Evolutionary conservation across 2,113 vertebrate species (phyloP).

Genomic region (Nyctibius bracteatus): DNA sequence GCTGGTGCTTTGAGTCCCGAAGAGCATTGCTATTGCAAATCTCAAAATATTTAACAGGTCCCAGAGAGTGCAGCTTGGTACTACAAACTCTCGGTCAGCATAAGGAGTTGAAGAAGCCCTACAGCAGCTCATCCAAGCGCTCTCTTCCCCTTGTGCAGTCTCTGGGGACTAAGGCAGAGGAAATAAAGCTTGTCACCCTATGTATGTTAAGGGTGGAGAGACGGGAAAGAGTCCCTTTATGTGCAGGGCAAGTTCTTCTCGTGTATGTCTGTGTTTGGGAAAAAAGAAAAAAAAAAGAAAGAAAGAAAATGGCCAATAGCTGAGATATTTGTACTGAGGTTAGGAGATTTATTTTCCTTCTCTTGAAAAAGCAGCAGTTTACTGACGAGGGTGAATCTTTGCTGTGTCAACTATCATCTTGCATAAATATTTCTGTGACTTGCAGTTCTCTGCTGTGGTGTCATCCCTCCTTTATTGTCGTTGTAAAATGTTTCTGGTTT

Average conservation of each 20-base stretch:
- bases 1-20: neutral
- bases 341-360: neutral
- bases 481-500: neutral
- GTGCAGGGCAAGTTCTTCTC: neutral
- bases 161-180: neutral
- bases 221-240: neutral
- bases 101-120: neutral
- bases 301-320: neutral
- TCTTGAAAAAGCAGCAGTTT: neutral
- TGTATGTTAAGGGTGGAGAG: neutral
- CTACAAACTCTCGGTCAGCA: rapidly evolving
- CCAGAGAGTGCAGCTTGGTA: neutral
- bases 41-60: neutral
- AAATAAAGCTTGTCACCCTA: neutral
- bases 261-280: neutral
- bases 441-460: neutral
- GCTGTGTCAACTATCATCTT: neutral
- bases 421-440: neutral
- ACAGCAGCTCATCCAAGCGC: neutral
- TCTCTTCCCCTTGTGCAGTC: neutral
- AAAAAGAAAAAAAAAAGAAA: rapidly evolving
- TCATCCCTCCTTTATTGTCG: neutral
- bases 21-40: neutral
- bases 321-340: neutral
- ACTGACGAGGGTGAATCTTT: rapidly evolving